phyloP scores from a whole-genome alignment of 2,113 vertebrate genomes.

The Lates calcarifer region DNA sequence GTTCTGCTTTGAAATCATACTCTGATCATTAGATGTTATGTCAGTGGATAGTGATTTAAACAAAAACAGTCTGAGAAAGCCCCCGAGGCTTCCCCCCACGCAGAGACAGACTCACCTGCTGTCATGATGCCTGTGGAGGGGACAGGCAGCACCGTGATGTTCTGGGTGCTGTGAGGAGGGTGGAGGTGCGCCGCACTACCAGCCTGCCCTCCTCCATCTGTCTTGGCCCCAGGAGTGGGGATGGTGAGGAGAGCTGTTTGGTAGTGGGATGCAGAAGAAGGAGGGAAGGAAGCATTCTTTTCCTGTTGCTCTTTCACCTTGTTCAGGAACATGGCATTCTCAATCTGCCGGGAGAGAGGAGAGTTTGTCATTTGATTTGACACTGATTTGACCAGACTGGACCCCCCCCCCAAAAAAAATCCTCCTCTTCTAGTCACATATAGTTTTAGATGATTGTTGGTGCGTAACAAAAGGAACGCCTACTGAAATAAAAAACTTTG shows the following conservation, averaged over 20 bases:
- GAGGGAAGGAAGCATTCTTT: conserved; percentile 89
- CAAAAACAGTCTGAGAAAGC: background rate
- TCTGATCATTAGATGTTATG: background rate
- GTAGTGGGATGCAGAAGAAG: conserved; percentile 88
- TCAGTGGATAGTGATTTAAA: background rate
- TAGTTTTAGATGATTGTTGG: too few species aligned
- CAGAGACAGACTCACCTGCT: conserved; percentile 85
- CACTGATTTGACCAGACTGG: background rate
- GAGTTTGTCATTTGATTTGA: background rate
- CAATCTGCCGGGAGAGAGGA: conserved; percentile 85
- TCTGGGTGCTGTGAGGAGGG: conserved; percentile 93
- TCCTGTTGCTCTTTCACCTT: conserved; percentile 98
- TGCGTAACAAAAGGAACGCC: too few species aligned
- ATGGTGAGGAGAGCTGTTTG: conserved; percentile 94
- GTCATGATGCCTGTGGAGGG: conserved; percentile 97
- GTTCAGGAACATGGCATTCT: conserved; percentile 98
- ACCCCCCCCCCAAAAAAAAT: too few species aligned
- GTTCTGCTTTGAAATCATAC: conserved; percentile 2
- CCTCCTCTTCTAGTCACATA: background rate
- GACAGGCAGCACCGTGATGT: conserved; percentile 95
- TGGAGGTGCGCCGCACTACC: conserved; percentile 88
- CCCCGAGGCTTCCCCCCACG: background rate
- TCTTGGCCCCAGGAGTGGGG: conserved; percentile 90
- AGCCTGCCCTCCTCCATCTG: conserved; percentile 85
- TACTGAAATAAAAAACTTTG: too few species aligned